phyloP scores from a whole-genome alignment of 2,113 vertebrate genomes.

The Tapirus terrestris region DNA sequence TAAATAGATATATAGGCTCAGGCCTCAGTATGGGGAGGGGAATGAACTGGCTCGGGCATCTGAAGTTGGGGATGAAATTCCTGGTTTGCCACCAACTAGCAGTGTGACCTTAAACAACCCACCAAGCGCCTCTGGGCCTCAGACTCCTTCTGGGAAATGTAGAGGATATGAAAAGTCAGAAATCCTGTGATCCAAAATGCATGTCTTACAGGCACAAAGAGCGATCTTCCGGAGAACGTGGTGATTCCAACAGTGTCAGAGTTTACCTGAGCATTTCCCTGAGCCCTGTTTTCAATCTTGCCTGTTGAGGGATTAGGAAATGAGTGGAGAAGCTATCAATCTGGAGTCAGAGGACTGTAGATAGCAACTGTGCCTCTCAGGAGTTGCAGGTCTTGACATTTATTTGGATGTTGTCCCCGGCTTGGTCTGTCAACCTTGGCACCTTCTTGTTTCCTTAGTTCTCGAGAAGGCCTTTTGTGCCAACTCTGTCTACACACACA shows the following conservation, averaged over 20 bases:
- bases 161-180: background rate
- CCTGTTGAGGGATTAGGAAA: constrained; percentile 10
- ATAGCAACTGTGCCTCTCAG: background rate
- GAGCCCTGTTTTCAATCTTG: background rate
- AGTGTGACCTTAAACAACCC: background rate
- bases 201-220: background rate
- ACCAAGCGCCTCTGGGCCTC: background rate
- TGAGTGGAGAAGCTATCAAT: background rate
- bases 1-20: background rate
- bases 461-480: background rate
- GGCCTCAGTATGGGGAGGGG: background rate
- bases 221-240: background rate
- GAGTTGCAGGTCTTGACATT: background rate
- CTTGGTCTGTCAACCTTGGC: background rate
- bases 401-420: background rate
- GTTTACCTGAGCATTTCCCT: constrained; percentile 6
- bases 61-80: background rate
- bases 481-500: background rate
- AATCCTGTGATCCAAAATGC: background rate
- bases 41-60: background rate
- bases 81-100: background rate
- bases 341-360: background rate
- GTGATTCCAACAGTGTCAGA: background rate
- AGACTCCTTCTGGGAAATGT: background rate
- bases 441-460: background rate